Evolutionary conservation across 2,113 vertebrate genomes (phyloP).

Genomic region (Brachypodius melanocephalos): DNA sequence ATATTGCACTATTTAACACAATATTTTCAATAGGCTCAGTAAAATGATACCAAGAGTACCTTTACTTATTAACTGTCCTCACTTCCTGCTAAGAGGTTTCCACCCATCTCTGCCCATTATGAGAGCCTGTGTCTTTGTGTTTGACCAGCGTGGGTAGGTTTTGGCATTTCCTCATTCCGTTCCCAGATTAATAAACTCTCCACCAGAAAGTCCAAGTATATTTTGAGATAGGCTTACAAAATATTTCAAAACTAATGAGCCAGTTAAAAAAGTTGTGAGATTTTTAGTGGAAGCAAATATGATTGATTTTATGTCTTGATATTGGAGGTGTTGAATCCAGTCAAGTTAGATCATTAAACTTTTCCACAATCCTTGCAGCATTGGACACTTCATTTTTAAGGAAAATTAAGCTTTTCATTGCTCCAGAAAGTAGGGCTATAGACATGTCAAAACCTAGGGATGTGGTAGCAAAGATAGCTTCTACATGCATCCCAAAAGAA

Average conservation of each 20-base stretch:
- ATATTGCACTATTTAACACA: background rate
- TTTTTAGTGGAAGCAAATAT: background rate
- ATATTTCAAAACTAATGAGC: background rate
- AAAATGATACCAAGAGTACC: background rate
- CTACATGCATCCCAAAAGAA: background rate
- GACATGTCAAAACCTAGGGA: background rate
- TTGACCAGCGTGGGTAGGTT: rapidly evolving
- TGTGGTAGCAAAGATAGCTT: background rate
- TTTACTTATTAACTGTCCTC: background rate
- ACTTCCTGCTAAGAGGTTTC: background rate
- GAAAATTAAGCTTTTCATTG: background rate
- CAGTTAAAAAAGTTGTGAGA: background rate
- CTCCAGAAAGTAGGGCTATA: background rate
- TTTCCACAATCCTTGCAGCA: background rate
- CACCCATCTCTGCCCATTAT: background rate
- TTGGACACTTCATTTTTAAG: background rate
- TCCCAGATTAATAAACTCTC: background rate
- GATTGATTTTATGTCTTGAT: background rate
- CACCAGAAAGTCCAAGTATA: background rate
- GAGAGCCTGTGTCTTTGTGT: background rate
- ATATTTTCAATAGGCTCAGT: background rate
- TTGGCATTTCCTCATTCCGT: background rate
- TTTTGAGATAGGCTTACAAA: background rate
- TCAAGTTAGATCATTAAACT: background rate
- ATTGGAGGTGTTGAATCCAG: rapidly evolving